phyloP scores from a whole-genome alignment of 1,140 invertebrate genomes.

The Dufourea novaeangliae region DNA sequence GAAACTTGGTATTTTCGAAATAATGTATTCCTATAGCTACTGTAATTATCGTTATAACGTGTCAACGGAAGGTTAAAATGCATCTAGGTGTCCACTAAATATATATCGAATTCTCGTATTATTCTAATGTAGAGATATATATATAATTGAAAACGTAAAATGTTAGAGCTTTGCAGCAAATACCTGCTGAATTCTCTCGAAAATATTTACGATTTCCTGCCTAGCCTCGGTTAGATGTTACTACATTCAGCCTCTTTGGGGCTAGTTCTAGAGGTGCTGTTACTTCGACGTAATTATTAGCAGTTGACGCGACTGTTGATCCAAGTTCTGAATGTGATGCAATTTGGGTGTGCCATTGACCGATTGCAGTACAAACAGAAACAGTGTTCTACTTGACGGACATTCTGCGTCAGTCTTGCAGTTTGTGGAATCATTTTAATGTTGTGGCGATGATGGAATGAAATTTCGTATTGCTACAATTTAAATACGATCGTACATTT shows the following conservation, averaged over 20 bases:
- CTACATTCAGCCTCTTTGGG: conserved; percentile 56
- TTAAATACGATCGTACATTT: neutral
- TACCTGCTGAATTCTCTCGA: neutral
- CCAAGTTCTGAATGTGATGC: neutral
- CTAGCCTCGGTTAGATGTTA: conserved; percentile 39
- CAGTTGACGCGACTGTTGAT: neutral
- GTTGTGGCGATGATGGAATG: too few species aligned
- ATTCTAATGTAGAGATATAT: conserved; percentile 20
- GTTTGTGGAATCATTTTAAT: too few species aligned
- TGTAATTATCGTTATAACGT: neutral
- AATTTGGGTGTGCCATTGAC: too few species aligned
- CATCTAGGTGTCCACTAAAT: conserved; percentile 3
- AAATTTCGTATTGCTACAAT: too few species aligned
- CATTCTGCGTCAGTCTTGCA: too few species aligned
- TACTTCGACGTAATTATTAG: neutral
- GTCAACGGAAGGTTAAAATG: conserved; percentile 36
- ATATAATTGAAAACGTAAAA: conserved; percentile 1
- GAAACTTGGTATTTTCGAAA: neutral
- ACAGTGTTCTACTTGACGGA: too few species aligned
- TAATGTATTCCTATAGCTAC: neutral
- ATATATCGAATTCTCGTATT: neutral
- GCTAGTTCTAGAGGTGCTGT: conserved; percentile 43
- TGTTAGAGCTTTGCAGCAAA: neutral
- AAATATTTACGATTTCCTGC: neutral
- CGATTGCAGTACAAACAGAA: too few species aligned